Evolutionary conservation across 2,113 vertebrate species (phyloP).

Genomic region (Zosterops japonicus): DNA sequence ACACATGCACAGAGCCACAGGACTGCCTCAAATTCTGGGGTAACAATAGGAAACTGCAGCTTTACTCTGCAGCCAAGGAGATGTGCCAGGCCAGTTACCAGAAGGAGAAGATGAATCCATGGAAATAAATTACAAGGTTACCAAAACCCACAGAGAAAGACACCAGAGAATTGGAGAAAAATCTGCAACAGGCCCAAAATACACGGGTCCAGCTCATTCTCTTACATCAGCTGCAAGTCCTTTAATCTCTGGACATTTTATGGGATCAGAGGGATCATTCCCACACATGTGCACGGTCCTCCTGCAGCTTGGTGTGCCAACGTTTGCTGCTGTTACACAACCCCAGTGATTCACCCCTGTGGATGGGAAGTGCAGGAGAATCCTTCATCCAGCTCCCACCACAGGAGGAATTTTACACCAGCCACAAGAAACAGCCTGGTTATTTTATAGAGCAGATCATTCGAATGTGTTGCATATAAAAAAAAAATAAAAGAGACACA

Average conservation of each 20-base stretch:
- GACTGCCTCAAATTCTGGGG: not conserved
- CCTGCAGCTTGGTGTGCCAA: not conserved
- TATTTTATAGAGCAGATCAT: not conserved
- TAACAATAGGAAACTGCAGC: not conserved
- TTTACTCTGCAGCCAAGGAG: not conserved
- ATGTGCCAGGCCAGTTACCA: not conserved
- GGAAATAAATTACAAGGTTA: not conserved
- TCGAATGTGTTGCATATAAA: not conserved
- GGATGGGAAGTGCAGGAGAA: not conserved
- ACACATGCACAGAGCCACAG: not conserved
- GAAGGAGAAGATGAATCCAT: not conserved
- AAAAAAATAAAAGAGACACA: not conserved
- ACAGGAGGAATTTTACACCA: not conserved
- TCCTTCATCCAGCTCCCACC: not conserved
- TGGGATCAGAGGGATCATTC: not conserved
- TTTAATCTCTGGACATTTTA: not conserved
- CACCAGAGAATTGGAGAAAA: not conserved
- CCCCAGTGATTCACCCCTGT: not conserved
- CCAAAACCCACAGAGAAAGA: constrained; percentile 24
- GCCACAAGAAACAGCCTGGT: not conserved
- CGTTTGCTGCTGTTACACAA: not conserved
- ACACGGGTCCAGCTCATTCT: not conserved
- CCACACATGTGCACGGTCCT: not conserved
- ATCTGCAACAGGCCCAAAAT: not conserved
- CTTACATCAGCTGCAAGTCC: not conserved